phyloP scores from a whole-genome alignment of 2,888 invertebrate genomes.

The Apamea anceps region DNA sequence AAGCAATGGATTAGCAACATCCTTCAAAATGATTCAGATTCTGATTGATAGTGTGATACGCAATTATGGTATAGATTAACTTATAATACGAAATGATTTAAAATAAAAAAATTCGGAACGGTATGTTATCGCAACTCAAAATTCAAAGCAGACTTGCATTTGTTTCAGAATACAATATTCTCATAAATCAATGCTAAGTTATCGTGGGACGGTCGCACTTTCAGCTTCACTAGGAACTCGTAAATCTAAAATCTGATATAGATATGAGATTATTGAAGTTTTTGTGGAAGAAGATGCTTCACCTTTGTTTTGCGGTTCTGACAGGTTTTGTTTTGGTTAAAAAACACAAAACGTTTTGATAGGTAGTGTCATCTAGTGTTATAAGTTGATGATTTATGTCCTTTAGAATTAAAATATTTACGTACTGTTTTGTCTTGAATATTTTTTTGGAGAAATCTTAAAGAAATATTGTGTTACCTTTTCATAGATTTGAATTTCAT shows the following conservation, averaged over 20 bases:
- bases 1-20: not conserved
- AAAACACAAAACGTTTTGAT: constrained; percentile 30
- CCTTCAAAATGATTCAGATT: not conserved
- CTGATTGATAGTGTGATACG: not conserved
- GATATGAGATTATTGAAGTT: constrained; percentile 63
- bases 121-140: not conserved
- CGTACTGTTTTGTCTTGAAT: too few species aligned
- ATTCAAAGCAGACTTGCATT: constrained; percentile 20
- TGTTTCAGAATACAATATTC: not conserved
- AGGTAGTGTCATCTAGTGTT: constrained; percentile 13
- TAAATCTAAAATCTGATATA: constrained; percentile 72
- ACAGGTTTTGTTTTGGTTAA: constrained; percentile 12
- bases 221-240: constrained; percentile 56
- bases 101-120: too few species aligned
- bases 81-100: not conserved
- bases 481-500: too few species aligned
- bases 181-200: constrained; percentile 56
- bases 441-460: too few species aligned
- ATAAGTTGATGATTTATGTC: constrained; percentile 14
- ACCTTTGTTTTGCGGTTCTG: constrained; percentile 35
- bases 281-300: constrained; percentile 12
- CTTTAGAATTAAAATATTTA: not conserved
- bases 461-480: too few species aligned
- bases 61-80: not conserved
- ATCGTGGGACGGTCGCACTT: constrained; percentile 61